Percentiles rank a stretch among this genome's conserved stretches.
These are phyloP conservation scores for Cosmopolites sordidus DNA, from an alignment of 2,888 invertebrate genomes.

Conservation along the genomic window DNA sequence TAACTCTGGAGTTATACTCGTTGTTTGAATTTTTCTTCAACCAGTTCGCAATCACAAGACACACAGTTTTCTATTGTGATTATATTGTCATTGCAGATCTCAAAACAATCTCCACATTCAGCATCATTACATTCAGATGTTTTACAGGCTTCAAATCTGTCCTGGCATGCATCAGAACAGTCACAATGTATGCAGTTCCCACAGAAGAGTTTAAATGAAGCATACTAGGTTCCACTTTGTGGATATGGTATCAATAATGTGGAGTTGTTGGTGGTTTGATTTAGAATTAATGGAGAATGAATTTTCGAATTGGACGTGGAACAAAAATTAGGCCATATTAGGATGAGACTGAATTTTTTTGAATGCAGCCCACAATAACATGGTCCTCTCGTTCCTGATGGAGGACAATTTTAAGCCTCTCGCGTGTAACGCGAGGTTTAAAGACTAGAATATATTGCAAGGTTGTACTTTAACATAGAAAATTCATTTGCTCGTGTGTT, in stretches of 20 bases:
- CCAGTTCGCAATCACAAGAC: constrained; percentile 50
- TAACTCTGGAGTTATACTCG: constrained; percentile 55
- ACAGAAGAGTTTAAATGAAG: constrained; percentile 69
- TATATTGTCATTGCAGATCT: constrained; percentile 30
- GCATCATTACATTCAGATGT: constrained; percentile 32
- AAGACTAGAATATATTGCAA: constrained; percentile 67
- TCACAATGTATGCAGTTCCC: constrained; percentile 47
- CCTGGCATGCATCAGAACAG: constrained; percentile 40
- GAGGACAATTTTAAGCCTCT: constrained; percentile 15
- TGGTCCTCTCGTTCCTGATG: constrained; percentile 42
- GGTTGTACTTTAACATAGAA: constrained; percentile 62
- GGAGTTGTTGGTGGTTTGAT: constrained; percentile 61
- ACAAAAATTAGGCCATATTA: constrained; percentile 61
- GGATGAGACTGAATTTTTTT: constrained; percentile 57
- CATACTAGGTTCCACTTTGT: constrained; percentile 77
- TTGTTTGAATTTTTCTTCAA: constrained; percentile 27
- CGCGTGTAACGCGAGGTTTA: constrained; percentile 53
- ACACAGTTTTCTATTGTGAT: constrained; percentile 32
- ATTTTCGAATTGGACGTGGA: constrained; percentile 46
- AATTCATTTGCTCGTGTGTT: constrained; percentile 64
- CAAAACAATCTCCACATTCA: constrained; percentile 22
- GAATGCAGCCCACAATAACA: constrained; percentile 59
- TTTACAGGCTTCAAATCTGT: constrained; percentile 35
- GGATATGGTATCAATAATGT: constrained; percentile 74
- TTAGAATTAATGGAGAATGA: constrained; percentile 60